Base-by-base conservation (phyloP, 1,140 invertebrate genomes). In the Apis dorsata region DNA sequence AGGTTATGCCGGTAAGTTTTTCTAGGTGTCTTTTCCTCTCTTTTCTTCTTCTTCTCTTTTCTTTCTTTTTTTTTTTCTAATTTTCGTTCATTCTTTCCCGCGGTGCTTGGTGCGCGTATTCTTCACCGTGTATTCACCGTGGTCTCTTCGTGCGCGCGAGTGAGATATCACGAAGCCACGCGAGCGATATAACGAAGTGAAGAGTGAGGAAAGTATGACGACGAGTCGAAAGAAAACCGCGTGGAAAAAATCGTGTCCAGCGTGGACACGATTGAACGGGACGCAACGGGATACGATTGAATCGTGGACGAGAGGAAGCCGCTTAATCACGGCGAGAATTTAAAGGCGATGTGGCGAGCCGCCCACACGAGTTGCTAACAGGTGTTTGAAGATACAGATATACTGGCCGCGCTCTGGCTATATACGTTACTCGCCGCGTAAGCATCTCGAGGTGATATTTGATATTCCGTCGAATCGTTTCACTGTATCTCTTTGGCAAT, bases 301-400 rank as follows among this genome's bases (percentile, higher is more conserved):
- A 68, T 9, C 66, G 66, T 51, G 24, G 51, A 1, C 13, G 53
- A 63, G 49, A 55, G 24, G 60, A 74, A 57, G 62, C 69, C 60
- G 70, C 57, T 10, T 44, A 78, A 70, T 77, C 69, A 72, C 60
- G 53, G 68, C 72, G 59, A 81, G 79, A 77, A 69, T 90, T 91
- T 90, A 90, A 89, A 90, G 84, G 74, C 78, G 84, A 91, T 88
- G 86, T 87, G 62, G 69, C 83, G 63, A 84, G 66, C 77, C 74
- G 68, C 71, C 74, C 86, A 87, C 87, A 86, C 88, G 76, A 89
- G 79, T 85, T 87, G 92, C 90, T 93, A 93, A 93, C 93, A 93
- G 93, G 93, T 93, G 93, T 93, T 90, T 86, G 87, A 74, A 90
- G 86, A 93, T 93, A 93, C 92, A 93, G 91, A 87, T 92, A 93